Evolutionary conservation across 2,888 invertebrate species (phyloP), one percentile per base, ranked within the genome.

Genomic region (Phengaris arion): DNA sequence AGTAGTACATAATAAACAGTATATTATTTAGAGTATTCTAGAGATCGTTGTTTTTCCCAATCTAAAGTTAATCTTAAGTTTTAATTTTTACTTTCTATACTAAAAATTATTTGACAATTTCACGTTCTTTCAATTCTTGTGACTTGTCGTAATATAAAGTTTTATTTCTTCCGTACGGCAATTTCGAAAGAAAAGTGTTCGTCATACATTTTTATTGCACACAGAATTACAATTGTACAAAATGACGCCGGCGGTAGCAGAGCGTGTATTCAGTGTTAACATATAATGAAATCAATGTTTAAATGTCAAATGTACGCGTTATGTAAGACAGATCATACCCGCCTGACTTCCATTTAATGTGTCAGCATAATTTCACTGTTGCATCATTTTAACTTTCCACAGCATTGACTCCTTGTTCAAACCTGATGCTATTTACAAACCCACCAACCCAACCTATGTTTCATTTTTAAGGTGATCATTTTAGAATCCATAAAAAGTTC

Each of bases 221-320:
- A 64, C 52, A 52, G 8, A 64, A 64, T 64, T 64, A 64, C 64
- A 64, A 64, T 64, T 64, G 45, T 64, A 64, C 45, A 64, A 35
- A 64, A 64, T 64, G 64, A 64, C 64, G 22, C 22, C 0, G 22
- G 22, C 22, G 12, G 64, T 64, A 64, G 64, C 64, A 64, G 64
- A 64, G 35, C 45, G 10, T 52, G 45, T 64, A 64, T 64, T 64
- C 64, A 64, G 64, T 64, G 64, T 64, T 64, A 45, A 64, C 64
- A 64, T 35, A 72, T 52, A 72, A 72, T 52, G 72, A 52, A 72
- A 72, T 72, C 72, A 54, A 72, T 72, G 22, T 72, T 52, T 72
- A 54, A 72, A 72, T 72, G 72, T 72, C 72, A 72, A 54, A 72
- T 72, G 52, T 72, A 72, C 52, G 51, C 15, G 52, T 70, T 48